Conservation (phyloP, 2,797 vertebrate species). For the Pangasius larnaudii region DNA sequence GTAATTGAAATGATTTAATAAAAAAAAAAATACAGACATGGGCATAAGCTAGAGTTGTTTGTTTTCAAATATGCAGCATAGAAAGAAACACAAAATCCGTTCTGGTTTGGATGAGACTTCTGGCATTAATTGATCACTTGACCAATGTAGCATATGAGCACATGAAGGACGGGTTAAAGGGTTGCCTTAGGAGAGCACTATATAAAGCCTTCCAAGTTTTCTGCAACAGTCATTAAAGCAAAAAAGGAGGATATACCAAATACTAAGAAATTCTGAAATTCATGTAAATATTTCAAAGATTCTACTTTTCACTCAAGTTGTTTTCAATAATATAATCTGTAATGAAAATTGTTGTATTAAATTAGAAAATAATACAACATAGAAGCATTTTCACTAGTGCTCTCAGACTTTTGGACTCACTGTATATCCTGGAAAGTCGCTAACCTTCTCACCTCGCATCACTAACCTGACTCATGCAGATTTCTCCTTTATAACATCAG, state of each 20-base stretch:
- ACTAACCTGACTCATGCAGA: not conserved
- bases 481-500: not conserved
- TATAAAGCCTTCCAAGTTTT: not conserved
- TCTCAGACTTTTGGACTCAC: not conserved
- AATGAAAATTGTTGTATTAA: too few species aligned
- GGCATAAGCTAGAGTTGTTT: not conserved
- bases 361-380: too few species aligned
- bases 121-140: not conserved
- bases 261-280: not conserved
- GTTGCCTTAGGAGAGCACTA: not conserved
- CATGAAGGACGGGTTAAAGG: not conserved
- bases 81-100: not conserved
- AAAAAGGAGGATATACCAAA: not conserved
- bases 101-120: not conserved
- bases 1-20: conserved; percentile 16
- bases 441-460: not conserved
- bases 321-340: too few species aligned
- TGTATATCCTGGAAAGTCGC: not conserved
- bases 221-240: not conserved
- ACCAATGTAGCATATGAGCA: not conserved
- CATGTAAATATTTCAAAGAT: too few species aligned
- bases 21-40: not conserved
- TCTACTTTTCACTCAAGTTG: too few species aligned
- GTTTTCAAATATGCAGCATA: not conserved
- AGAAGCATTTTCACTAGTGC: not conserved